Percentiles rank a stretch among this genome's conserved stretches.
These are phyloP conservation scores for Neomorphus geoffroyi DNA, from an alignment of 2,797 vertebrate genomes.

Conservation along the genomic window DNA sequence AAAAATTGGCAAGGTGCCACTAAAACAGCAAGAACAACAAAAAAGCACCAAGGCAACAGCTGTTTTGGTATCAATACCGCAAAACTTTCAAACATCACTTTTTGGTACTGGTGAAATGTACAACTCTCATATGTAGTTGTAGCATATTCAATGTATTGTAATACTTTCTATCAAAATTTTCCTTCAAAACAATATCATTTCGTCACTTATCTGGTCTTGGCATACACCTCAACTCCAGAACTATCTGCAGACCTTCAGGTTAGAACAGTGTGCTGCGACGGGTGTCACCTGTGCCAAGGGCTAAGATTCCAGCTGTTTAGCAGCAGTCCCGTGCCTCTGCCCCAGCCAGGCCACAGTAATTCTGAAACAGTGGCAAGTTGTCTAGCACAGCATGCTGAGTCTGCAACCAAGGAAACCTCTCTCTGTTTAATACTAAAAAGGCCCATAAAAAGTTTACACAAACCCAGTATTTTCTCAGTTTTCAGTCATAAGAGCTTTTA, in stretches of 20 bases:
- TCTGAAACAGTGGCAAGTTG: background rate
- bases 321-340: background rate
- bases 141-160: background rate
- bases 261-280: rapidly evolving
- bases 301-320: background rate
- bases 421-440: background rate
- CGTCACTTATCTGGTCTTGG: background rate
- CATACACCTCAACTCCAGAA: rapidly evolving
- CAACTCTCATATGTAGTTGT: background rate
- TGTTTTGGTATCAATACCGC: background rate
- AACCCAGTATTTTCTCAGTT: background rate
- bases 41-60: background rate
- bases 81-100: background rate
- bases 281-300: background rate
- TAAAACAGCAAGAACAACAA: background rate
- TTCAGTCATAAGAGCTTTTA: background rate
- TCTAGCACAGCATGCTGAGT: background rate
- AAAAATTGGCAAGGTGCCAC: background rate
- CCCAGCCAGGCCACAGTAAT: background rate
- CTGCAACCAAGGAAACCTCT: background rate
- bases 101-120: background rate
- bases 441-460: background rate
- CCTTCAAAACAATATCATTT: background rate
- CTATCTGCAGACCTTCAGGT: rapidly evolving
- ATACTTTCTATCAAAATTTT: background rate